Percentiles rank a stretch among this genome's conserved stretches.
These are phyloP conservation scores for Phylloscopus collybita DNA, from an alignment of 2,797 vertebrate species.

Conservation along the genomic window DNA sequence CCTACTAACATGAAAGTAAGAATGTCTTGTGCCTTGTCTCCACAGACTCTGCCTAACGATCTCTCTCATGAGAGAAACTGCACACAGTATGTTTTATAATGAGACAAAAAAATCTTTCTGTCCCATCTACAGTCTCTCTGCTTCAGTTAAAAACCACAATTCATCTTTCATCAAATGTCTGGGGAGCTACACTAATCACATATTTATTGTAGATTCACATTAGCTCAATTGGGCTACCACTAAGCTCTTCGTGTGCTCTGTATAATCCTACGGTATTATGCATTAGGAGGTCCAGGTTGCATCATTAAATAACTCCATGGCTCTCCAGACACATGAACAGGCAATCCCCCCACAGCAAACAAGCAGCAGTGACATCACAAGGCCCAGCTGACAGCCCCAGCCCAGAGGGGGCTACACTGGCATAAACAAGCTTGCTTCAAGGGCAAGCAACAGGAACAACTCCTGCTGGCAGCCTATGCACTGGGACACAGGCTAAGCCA, in stretches of 20 bases:
- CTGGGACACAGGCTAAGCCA: not conserved
- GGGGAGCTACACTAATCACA: not conserved
- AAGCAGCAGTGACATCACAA: not conserved
- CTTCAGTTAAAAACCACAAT: not conserved
- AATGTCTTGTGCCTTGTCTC: not conserved
- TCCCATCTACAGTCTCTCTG: not conserved
- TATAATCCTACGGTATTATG: not conserved
- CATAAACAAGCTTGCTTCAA: fast-evolving
- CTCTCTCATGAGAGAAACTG: slow-evolving; percentile 6
- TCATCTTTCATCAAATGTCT: not conserved
- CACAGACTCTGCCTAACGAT: not conserved
- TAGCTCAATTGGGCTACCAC: not conserved
- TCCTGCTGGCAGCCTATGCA: not conserved
- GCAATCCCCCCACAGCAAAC: not conserved
- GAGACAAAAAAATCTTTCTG: slow-evolving; percentile 19
- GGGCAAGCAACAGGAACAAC: not conserved
- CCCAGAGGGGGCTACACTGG: not conserved
- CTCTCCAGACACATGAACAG: not conserved
- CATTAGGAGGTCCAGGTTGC: not conserved
- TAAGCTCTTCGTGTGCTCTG: not conserved
- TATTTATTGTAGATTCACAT: not conserved
- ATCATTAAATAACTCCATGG: not conserved
- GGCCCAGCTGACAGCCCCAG: not conserved
- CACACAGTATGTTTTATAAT: not conserved
- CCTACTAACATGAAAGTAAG: not conserved